A percentile compares a stretch with the other conserved stretches of the same genome.
Conservation (phyloP, 1,140 invertebrate genomes). For the Chionoecetes opilio region DNA sequence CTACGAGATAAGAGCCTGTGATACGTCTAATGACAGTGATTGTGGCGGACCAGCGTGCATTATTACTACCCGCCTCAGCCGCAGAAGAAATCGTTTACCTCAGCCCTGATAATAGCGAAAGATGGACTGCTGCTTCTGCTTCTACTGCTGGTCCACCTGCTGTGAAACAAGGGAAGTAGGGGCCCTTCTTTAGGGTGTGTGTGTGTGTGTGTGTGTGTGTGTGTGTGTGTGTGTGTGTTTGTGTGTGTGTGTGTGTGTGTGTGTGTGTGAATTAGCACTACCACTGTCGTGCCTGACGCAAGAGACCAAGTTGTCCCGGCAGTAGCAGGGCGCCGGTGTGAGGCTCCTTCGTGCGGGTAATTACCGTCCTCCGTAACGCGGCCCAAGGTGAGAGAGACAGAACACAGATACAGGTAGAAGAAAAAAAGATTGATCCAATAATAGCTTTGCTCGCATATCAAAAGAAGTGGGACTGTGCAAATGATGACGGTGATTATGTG, state of each 20-base stretch:
- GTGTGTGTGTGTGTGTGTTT: constrained; percentile 7
- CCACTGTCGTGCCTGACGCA: neutral
- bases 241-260: constrained; percentile 49
- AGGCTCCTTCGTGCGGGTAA: constrained; percentile 47
- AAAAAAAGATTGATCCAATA: constrained; percentile 44
- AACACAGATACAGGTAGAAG: neutral
- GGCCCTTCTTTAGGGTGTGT: neutral
- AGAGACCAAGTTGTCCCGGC: neutral
- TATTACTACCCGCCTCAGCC: constrained; percentile 68
- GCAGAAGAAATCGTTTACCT: constrained; percentile 79
- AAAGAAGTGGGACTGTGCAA: constrained; percentile 48
- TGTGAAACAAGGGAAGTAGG: neutral
- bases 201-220: constrained; percentile 23
- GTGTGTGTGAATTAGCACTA: constrained; percentile 8
- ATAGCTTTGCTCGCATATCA: constrained; percentile 50
- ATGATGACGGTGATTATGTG: constrained; percentile 23
- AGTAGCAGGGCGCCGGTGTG: neutral
- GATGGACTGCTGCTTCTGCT: constrained; percentile 66
- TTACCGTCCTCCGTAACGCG: constrained; percentile 38
- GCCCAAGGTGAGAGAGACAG: constrained; percentile 38
- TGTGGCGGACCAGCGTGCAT: constrained; percentile 70
- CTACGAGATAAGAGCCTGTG: constrained; percentile 68
- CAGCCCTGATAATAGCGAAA: constrained; percentile 66
- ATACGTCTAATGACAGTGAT: constrained; percentile 78
- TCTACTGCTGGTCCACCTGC: neutral